A percentile compares a stretch with the other conserved stretches of the same genome.
Conservation (phyloP, 2,113 vertebrate species). For the Lates calcarifer region DNA sequence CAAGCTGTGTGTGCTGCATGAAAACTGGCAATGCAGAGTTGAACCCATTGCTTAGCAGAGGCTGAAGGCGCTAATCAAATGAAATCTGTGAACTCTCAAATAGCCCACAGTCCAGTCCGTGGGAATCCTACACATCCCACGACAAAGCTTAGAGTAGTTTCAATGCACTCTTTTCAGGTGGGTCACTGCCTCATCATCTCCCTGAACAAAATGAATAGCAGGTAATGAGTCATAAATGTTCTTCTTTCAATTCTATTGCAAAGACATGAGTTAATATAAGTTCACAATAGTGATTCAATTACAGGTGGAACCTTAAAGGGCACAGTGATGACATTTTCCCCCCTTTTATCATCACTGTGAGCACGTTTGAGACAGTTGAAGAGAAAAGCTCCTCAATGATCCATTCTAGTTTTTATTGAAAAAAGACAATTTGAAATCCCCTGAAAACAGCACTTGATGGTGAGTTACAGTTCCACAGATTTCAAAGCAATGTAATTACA, state of each 20-base stretch:
- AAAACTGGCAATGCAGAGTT: background rate
- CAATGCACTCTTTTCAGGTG: background rate
- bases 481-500: conserved; percentile 76
- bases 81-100: background rate
- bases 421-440: conserved; percentile 29
- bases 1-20: background rate
- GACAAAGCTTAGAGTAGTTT: background rate
- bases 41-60: background rate
- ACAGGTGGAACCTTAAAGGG: conserved; percentile 40
- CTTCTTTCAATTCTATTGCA: conserved; percentile 40
- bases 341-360: background rate
- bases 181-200: conserved; percentile 32
- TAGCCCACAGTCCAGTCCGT: background rate
- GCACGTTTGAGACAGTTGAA: background rate
- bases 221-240: conserved; percentile 57
- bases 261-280: conserved; percentile 27
- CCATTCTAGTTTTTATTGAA: conserved; percentile 3
- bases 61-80: conserved; percentile 14
- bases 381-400: conserved; percentile 22
- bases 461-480: conserved; percentile 50
- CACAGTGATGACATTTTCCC: background rate
- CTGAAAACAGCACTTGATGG: conserved; percentile 42
- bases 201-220: conserved; percentile 53
- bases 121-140: conserved; percentile 16
- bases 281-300: conserved; percentile 49